phyloP scores from a whole-genome alignment of 2,888 invertebrate species.

The Drosophila vallismaia region DNA sequence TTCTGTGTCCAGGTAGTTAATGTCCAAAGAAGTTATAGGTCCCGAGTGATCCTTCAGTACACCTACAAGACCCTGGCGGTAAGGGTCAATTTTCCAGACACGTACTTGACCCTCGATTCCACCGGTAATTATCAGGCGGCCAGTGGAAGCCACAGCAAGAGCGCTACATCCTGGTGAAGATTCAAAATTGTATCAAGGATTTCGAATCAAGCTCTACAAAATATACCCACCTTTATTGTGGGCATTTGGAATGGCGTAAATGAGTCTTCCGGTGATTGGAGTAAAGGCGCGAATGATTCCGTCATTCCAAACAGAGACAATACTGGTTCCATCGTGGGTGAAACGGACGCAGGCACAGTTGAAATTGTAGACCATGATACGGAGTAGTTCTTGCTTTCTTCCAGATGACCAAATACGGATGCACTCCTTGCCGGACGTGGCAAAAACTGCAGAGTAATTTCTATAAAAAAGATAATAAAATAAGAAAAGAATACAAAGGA shows the following conservation, averaged over 20 bases:
- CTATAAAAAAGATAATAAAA: constrained; percentile 84
- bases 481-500: not conserved
- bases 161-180: constrained; percentile 86
- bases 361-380: constrained; percentile 94
- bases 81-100: constrained; percentile 90
- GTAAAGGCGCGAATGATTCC: constrained; percentile 92
- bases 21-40: constrained; percentile 91
- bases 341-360: constrained; percentile 92
- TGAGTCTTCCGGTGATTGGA: constrained; percentile 91
- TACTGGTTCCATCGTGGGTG: constrained; percentile 90
- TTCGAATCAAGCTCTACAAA: not conserved
- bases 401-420: constrained; percentile 93
- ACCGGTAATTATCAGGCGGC: constrained; percentile 91
- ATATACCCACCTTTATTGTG: constrained; percentile 88
- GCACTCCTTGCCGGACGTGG: constrained; percentile 93
- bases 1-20: constrained; percentile 90
- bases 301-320: constrained; percentile 94
- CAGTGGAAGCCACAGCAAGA: constrained; percentile 89
- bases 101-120: constrained; percentile 97
- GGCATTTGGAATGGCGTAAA: constrained; percentile 93
- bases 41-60: constrained; percentile 96
- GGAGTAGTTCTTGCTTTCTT: constrained; percentile 90
- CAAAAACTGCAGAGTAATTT: constrained; percentile 92
- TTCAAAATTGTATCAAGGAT: not conserved
- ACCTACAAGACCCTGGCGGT: constrained; percentile 88